Base-by-base conservation (phyloP, 2,888 invertebrate genomes). In the Ormia ochracea region DNA sequence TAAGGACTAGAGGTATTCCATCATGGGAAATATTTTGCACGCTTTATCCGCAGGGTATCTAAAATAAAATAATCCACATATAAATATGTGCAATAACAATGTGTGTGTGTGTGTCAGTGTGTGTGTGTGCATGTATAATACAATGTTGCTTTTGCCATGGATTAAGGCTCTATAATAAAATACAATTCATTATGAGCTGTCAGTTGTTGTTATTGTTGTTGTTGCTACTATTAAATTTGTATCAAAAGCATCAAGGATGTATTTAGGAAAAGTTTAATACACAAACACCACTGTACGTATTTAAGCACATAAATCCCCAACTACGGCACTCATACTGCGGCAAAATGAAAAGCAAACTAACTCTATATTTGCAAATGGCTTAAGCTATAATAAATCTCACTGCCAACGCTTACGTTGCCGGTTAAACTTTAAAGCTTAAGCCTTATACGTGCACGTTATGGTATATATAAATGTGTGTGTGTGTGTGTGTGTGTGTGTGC, bases 201-300 rank as follows among this genome's bases (percentile, higher is more conserved):
- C 80, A 80, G 80, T 76, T 80, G 82, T 81, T 82, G 84, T 85
- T 84, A 84, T 83, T 83, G 86, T 84, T 81, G 81, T 85, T 84
- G 84, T 83, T 83, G 86, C 84, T 81, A 79, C 82, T 82, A 78
- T 82, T 82, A 80, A 80, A 80, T 80, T 80, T 80, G 76, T 80
- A 80, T 80, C 76, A 76, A 80, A 80, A 58, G 63, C 80, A 80
- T 80, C 80, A 80, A 80, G 76, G 80, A 80, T 76, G 76, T 70
- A 75, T 70, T 73, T 66, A 72, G 63, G 76, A 76, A 76, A 75
- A 79, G 76, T 73, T 70, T 76, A 73, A 70, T 70, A 52, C 70
- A 59, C 59, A 70, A 50, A 65, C 77, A 80, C 10, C 38, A 17
- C 3, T 50, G 59, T 21, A 48, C 21, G 19, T 12, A 58, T 31